A percentile compares a stretch with the other conserved stretches of the same genome.
These are phyloP conservation scores for Proterorhinus semilunaris DNA, from an alignment of 2,113 vertebrate genomes.

Conservation along the genomic window DNA sequence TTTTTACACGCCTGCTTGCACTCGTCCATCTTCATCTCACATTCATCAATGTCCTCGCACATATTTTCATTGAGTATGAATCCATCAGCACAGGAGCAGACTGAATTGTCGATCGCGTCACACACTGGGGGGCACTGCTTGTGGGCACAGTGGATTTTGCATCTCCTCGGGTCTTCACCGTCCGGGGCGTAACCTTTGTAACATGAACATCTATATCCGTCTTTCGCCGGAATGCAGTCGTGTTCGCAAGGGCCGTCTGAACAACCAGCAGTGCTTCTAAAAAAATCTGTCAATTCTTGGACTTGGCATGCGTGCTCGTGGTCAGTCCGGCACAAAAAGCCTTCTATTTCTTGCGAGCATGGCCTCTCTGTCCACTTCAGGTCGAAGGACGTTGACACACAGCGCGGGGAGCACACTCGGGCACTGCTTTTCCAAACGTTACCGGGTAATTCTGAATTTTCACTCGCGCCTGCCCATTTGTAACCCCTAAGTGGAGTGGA, in stretches of 20 bases:
- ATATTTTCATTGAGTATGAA: not conserved
- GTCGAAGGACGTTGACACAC: conserved; percentile 59
- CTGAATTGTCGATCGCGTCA: fast-evolving
- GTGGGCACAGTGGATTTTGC: conserved; percentile 41
- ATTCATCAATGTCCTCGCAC: conserved; percentile 54
- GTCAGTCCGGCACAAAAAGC: conserved; percentile 66
- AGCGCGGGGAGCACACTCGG: conserved; percentile 50
- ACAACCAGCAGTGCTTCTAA: conserved; percentile 31
- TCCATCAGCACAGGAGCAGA: conserved; percentile 42
- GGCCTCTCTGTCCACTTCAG: conserved; percentile 48
- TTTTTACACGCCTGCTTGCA: conserved; percentile 48
- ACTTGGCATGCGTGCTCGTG: conserved; percentile 38
- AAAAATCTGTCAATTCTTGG: conserved; percentile 11
- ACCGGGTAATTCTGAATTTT: conserved; percentile 9
- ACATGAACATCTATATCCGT: conserved; percentile 66
- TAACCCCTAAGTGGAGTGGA: conserved; percentile 54
- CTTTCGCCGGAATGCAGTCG: conserved; percentile 11
- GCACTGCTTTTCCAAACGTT: conserved; percentile 38
- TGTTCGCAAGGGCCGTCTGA: conserved; percentile 53
- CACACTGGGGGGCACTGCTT: conserved; percentile 33
- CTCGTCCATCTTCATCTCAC: fast-evolving
- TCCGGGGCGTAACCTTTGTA: conserved; percentile 20
- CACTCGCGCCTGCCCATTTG: conserved; percentile 38
- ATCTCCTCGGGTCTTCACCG: conserved; percentile 14
- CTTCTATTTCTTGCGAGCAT: conserved; percentile 53